Base-by-base conservation (phyloP, 1,140 invertebrate species). In the Drosophila micromelanica region DNA sequence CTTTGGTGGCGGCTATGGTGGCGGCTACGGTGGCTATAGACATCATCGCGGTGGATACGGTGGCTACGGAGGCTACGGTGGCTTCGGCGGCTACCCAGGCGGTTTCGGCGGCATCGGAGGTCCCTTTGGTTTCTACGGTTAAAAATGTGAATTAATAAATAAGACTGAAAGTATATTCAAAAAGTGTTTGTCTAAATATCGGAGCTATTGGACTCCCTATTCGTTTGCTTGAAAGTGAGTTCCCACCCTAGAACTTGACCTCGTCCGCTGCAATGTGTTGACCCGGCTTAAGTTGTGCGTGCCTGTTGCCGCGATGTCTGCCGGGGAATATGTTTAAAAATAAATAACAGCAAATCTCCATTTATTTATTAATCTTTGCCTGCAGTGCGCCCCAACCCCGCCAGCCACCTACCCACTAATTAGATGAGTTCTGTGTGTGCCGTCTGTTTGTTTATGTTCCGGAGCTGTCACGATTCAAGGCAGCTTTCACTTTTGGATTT, bases 331-430 rank as follows among this genome's bases (percentile, higher is more conserved):
- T 87, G 54, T 86, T 86, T 86, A 87, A 82, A 86, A 87, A 86
- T 86, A 86, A 86, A 86, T 82, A 86, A 78, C 57, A 70, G 56
- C 86, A 87, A 76, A 81, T 86, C 82, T 78, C 56, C 78, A 86
- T 78, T 76, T 84, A 84, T 84, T 86, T 86, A 86, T 86, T 78
- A 87, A 86, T 76, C 60, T 70, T 40, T 68, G 59, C 27, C 61
- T 76, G 48, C 68, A 65, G 57, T 71, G 2, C 43, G 17, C 13
- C 12, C n/a, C 49, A 6, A 13, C n/a, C 13, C 7, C 52, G 17
- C 15, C 13, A 11, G 6, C n/a, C 13, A 17, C 43, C 11, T 45
- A 57, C 79, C 68, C 56, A 69, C 75, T 79, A 84, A 82, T 82
- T 82, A 84, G 77, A 63, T 78, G 70, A 52, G 59, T 70, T 45